phyloP scores from a whole-genome alignment of 2,113 vertebrate genomes.

The Paralichthys olivaceus region DNA sequence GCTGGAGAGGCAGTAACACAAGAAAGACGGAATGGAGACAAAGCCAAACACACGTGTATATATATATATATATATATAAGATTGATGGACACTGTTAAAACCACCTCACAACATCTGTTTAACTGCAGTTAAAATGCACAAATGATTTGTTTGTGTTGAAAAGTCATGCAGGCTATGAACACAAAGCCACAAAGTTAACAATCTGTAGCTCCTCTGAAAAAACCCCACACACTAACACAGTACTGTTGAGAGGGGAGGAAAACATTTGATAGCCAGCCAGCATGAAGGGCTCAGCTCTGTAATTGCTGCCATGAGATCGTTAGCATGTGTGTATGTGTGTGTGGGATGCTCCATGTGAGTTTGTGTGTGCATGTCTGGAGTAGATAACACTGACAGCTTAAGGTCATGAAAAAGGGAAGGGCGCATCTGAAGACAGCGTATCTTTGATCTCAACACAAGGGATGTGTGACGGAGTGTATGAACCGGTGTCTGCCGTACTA shows the following conservation, averaged over 20 bases:
- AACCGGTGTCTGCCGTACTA: conserved; percentile 10
- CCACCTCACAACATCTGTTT: neutral
- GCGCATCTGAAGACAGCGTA: conserved; percentile 72
- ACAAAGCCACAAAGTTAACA: conserved; percentile 22
- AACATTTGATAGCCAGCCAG: conserved; percentile 64
- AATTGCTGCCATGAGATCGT: conserved; percentile 67
- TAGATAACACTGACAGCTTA: conserved; percentile 76
- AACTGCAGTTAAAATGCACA: neutral
- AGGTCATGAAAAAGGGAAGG: conserved; percentile 76
- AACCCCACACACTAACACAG: conserved; percentile 22
- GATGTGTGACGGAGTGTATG: conserved; percentile 41
- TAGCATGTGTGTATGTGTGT: conserved; percentile 41
- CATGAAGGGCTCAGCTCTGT: conserved; percentile 66
- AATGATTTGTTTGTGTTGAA: conserved; percentile 25
- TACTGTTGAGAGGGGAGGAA: conserved; percentile 32
- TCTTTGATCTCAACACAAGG: conserved; percentile 70
- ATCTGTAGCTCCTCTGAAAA: conserved; percentile 8
- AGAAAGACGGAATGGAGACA: conserved; percentile 3
- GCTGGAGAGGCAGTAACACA: conserved; percentile 25
- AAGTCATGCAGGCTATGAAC: conserved; percentile 9
- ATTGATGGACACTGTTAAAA: conserved; percentile 1
- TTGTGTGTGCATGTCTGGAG: conserved; percentile 55
- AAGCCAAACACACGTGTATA: neutral
- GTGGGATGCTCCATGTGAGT: conserved; percentile 45
- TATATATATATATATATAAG: neutral